These are phyloP conservation scores for Physella acuta DNA, from an alignment of 1,140 invertebrate genomes.

Conservation along the genomic window DNA sequence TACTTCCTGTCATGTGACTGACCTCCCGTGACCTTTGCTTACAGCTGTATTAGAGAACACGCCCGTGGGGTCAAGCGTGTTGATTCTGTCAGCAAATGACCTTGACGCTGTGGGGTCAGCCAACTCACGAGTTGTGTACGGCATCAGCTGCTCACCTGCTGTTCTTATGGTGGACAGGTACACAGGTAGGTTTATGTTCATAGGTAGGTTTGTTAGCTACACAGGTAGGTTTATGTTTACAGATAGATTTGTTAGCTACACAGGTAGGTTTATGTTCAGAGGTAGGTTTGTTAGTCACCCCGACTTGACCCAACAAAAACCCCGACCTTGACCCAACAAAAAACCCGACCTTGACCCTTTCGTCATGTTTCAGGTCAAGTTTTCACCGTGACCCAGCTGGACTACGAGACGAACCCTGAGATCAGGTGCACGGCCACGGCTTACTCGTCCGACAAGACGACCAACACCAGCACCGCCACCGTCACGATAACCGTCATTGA, in stretches of 20 bases:
- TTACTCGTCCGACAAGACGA: background rate
- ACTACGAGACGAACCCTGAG: background rate
- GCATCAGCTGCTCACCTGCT: background rate
- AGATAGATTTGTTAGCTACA: background rate
- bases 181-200: background rate
- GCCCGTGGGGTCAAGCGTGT: background rate
- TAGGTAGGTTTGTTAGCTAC: too few species aligned
- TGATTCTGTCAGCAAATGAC: background rate
- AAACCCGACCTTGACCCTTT: background rate
- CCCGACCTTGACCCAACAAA: background rate
- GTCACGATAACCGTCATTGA: constrained; percentile 1
- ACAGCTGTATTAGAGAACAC: background rate
- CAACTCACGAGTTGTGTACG: background rate
- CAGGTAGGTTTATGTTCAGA: background rate
- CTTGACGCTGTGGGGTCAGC: background rate
- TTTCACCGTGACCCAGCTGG: background rate
- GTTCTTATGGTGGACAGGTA: background rate
- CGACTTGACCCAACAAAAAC: background rate
- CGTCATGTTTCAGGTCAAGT: background rate
- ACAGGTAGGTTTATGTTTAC: background rate
- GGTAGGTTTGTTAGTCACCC: background rate
- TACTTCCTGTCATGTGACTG: background rate
- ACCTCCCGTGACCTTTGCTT: background rate
- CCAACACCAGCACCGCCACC: background rate
- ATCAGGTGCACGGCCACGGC: background rate